These are phyloP conservation scores for Drosophila pallidifrons DNA, from an alignment of 1,140 invertebrate genomes.

Conservation along the genomic window DNA sequence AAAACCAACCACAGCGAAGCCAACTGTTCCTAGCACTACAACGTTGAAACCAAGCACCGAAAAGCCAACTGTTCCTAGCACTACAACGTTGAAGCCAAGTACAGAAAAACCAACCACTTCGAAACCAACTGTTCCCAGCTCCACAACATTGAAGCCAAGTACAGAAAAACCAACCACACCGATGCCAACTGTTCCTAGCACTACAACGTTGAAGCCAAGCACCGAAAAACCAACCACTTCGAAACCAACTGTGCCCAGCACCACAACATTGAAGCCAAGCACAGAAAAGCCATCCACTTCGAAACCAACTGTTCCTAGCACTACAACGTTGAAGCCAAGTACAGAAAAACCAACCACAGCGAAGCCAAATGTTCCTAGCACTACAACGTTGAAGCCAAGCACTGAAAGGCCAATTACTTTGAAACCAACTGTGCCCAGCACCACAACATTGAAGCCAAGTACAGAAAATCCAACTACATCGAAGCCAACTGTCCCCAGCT, in stretches of 20 bases:
- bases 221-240: background rate
- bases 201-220: background rate
- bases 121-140: background rate
- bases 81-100: constrained; percentile 1
- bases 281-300: background rate
- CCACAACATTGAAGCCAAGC: constrained; percentile 4
- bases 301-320: background rate
- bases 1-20: too few relatives aligned
- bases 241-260: background rate
- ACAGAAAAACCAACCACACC: background rate
- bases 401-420: background rate
- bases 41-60: background rate
- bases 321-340: background rate
- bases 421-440: background rate
- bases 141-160: constrained; percentile 11
- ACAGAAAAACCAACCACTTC: background rate
- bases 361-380: background rate
- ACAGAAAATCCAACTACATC: too few relatives aligned
- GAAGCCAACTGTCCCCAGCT: too few relatives aligned
- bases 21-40: too few relatives aligned
- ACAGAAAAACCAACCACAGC: background rate
- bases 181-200: background rate
- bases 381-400: constrained; percentile 3
- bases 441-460: background rate
- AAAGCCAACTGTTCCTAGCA: constrained; percentile 1